Percentiles rank a stretch among this genome's conserved stretches.
Conservation (phyloP, 2,797 vertebrate genomes). For the Natrix natrix region DNA sequence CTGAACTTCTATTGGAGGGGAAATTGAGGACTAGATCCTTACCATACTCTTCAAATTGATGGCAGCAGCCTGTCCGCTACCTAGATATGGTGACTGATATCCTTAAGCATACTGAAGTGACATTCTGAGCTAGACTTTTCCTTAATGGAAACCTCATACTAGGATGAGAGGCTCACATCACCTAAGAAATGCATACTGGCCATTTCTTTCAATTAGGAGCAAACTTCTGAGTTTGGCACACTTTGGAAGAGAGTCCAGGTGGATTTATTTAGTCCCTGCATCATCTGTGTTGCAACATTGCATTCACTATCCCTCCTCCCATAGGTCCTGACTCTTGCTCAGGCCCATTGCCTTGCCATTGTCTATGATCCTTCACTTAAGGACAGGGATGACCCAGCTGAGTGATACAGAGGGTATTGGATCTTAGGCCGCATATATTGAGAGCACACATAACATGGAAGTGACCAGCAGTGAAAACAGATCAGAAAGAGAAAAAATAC, state of each 20-base stretch:
- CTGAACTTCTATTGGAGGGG: background rate
- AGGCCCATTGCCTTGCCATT: background rate
- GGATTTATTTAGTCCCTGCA: background rate
- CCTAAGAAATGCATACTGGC: background rate
- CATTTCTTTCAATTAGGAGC: background rate
- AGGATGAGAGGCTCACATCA: background rate
- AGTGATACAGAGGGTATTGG: background rate
- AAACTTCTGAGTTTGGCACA: background rate
- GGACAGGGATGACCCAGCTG: background rate
- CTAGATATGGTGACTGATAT: background rate
- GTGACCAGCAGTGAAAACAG: background rate
- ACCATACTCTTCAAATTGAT: background rate
- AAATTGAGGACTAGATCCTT: background rate
- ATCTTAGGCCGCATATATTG: background rate
- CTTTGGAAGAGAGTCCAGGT: background rate
- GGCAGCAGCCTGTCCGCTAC: background rate
- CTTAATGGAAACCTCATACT: background rate
- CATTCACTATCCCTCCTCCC: background rate
- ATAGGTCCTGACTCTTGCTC: background rate
- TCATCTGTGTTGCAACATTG: background rate
- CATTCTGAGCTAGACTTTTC: background rate
- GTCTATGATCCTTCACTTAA: background rate
- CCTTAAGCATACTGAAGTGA: background rate
- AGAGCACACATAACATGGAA: background rate
- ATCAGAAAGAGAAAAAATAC: background rate